Conservation (phyloP, 2,113 vertebrate species). For the Passer montanus region DNA sequence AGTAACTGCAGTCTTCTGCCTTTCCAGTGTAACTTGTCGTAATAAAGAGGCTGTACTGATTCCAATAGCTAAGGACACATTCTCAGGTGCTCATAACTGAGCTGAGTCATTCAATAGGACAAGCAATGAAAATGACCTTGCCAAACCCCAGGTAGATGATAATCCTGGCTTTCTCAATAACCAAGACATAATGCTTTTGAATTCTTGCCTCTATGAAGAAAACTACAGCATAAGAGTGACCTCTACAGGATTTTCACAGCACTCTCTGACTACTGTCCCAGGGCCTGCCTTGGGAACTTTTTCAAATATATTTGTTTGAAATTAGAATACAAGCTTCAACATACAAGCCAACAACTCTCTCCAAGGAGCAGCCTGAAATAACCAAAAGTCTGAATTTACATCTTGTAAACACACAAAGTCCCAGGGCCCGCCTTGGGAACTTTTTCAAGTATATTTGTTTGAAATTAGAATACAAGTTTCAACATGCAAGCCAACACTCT, state of each 20-base stretch:
- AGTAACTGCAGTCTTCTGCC: neutral
- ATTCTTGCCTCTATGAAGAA: rapidly evolving
- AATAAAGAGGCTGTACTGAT: neutral
- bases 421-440: neutral
- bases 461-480: neutral
- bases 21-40: neutral
- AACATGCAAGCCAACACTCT: neutral
- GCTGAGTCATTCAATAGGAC: neutral
- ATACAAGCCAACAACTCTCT: neutral
- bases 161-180: neutral
- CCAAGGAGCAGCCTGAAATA: neutral
- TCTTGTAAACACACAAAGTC: neutral
- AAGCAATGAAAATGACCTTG: neutral
- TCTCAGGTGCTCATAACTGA: neutral
- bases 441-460: neutral
- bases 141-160: neutral
- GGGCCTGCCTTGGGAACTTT: neutral
- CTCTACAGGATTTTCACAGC: slow-evolving; percentile 29
- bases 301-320: neutral
- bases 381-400: neutral
- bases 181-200: rapidly evolving
- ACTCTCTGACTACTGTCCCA: rapidly evolving
- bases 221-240: neutral
- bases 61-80: neutral
- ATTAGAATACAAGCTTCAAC: neutral